phyloP scores from a whole-genome alignment of 2,888 invertebrate species.

The Papilio elwesi region DNA sequence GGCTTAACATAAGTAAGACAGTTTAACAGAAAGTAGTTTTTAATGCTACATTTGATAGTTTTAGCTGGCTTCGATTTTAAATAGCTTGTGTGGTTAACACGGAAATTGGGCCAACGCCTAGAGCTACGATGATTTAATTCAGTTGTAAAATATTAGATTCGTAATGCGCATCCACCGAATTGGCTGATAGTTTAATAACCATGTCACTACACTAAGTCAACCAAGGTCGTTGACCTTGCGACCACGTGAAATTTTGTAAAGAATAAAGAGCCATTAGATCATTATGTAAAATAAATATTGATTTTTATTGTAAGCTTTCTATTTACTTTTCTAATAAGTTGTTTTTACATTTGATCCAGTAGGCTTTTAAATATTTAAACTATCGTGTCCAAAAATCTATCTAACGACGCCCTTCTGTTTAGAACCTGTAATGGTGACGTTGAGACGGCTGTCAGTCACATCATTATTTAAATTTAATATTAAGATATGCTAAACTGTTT shows the following conservation, averaged over 20 bases:
- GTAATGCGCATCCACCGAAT: background rate
- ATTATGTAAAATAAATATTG: background rate
- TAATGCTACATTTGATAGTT: background rate
- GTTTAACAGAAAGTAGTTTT: background rate
- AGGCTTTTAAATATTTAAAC: too few species aligned
- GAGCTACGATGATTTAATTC: constrained; percentile 11
- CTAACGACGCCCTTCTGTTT: too few species aligned
- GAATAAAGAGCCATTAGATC: background rate
- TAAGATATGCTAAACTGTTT: background rate
- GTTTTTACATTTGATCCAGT: too few species aligned
- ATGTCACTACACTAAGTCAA: background rate
- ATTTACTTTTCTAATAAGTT: too few species aligned
- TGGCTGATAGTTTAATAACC: constrained; percentile 18
- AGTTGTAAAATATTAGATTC: constrained; percentile 16
- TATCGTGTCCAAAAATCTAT: too few species aligned
- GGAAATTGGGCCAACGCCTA: constrained; percentile 16
- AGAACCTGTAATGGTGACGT: background rate
- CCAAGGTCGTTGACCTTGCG: constrained; percentile 19
- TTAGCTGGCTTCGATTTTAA: constrained; percentile 1
- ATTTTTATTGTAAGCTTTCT: too few species aligned
- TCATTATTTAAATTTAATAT: background rate
- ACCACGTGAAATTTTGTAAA: background rate
- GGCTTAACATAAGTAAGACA: too few species aligned
- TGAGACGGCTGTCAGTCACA: background rate
- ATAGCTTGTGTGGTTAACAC: constrained; percentile 1